Conservation (phyloP, 2,888 invertebrate genomes). For the Sisyra terminalis region DNA sequence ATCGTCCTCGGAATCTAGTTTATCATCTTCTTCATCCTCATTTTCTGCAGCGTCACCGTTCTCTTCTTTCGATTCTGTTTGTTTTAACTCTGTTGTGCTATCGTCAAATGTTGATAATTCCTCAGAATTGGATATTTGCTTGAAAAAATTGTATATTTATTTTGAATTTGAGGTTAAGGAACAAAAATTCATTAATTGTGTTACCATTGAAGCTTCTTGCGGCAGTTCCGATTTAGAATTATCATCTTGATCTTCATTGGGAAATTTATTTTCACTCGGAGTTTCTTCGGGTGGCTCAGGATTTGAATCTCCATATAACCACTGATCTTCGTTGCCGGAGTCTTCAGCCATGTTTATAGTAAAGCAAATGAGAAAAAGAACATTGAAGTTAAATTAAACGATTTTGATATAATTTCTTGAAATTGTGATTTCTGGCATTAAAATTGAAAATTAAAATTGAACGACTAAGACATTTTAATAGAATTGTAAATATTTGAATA, state of each 20-base stretch:
- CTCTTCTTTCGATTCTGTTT: conserved; percentile 27
- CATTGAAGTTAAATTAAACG: too few relatives aligned
- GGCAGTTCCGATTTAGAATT: conserved; percentile 15
- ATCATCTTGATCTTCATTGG: conserved; percentile 14
- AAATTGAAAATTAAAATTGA: too few relatives aligned
- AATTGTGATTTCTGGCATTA: too few relatives aligned
- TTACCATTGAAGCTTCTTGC: conserved; percentile 10
- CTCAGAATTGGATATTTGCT: too few relatives aligned
- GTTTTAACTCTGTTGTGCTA: conserved; percentile 1
- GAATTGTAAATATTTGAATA: conserved; percentile 16
- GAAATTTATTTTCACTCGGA: conserved; percentile 24
- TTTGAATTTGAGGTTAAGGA: background rate
- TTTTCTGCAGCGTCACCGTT: conserved; percentile 37
- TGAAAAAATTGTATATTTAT: background rate
- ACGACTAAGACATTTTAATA: too few relatives aligned
- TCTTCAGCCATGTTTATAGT: conserved; percentile 40
- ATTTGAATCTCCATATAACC: conserved; percentile 71
- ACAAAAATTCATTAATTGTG: conserved; percentile 2
- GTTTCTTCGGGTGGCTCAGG: conserved; percentile 25
- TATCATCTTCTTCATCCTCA: conserved; percentile 16
- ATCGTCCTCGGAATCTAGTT: conserved; percentile 34
- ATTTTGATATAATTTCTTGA: too few relatives aligned
- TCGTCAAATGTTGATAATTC: too few relatives aligned
- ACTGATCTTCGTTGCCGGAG: conserved; percentile 51
- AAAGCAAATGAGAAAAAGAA: too few relatives aligned